Percentiles rank a stretch among this genome's conserved stretches.
Evolutionary conservation across 1,140 invertebrate species (phyloP).

Genomic region (Neodiprion pinetum): DNA sequence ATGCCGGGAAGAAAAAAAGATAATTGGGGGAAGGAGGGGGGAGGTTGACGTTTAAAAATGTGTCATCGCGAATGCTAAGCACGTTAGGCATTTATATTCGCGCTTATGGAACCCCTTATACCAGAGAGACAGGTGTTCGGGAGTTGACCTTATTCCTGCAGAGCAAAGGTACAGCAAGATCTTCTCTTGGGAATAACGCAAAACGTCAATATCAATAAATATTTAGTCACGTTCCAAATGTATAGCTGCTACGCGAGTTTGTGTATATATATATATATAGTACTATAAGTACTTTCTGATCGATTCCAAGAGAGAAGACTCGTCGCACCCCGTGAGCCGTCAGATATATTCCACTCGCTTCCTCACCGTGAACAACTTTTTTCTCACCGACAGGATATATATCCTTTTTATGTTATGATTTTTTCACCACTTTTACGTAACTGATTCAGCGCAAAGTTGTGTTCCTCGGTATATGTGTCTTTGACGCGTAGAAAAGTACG

Average conservation of each 20-base stretch:
- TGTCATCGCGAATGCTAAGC: neutral
- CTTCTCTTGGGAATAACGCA: neutral
- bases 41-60: neutral
- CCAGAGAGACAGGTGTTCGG: neutral
- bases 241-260: neutral
- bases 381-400: neutral
- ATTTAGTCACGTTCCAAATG: conserved; percentile 5
- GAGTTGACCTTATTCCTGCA: neutral
- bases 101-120: neutral
- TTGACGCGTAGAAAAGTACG: too few relatives aligned
- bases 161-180: neutral
- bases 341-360: neutral
- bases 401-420: too few relatives aligned
- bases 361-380: neutral
- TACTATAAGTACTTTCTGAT: conserved; percentile 5
- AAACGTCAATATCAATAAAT: conserved; percentile 4
- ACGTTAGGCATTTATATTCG: conserved; percentile 1
- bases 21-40: neutral
- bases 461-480: too few relatives aligned
- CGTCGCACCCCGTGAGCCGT: neutral
- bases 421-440: too few relatives aligned
- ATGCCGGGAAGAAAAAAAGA: neutral
- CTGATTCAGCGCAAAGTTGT: too few relatives aligned
- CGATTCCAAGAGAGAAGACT: neutral
- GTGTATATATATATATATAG: neutral